A percentile compares a stretch with the other conserved stretches of the same genome.
Conservation (phyloP, 1,140 invertebrate species). For the Lethocerus indicus region DNA sequence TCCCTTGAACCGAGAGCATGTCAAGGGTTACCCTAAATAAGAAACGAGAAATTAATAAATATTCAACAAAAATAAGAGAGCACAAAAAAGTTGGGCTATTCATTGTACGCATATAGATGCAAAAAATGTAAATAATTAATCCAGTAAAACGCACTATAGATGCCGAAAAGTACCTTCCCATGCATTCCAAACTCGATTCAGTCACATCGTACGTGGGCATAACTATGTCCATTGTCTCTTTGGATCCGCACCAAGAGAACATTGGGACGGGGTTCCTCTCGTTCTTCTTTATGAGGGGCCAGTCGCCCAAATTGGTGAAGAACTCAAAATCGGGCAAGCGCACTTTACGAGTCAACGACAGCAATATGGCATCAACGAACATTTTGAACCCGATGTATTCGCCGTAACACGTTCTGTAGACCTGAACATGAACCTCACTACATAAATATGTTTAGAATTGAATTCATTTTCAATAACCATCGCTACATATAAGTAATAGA, state of each 20-base stretch:
- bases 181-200: slow-evolving; percentile 76
- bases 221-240: slow-evolving; percentile 69
- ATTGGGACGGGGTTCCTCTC: slow-evolving; percentile 49
- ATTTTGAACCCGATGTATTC: slow-evolving; percentile 92
- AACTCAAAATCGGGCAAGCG: slow-evolving; percentile 76
- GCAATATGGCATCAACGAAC: slow-evolving; percentile 78
- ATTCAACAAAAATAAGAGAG: not conserved
- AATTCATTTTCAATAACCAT: too few relatives aligned
- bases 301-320: slow-evolving; percentile 88
- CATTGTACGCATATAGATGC: too few relatives aligned
- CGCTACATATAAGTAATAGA: slow-evolving; percentile 81
- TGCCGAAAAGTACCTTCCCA: slow-evolving; percentile 51
- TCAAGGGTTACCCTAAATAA: slow-evolving; percentile 64
- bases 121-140: not conserved
- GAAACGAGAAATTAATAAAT: slow-evolving; percentile 6
- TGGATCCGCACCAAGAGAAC: slow-evolving; percentile 92
- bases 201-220: slow-evolving; percentile 93
- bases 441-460: too few relatives aligned
- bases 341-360: slow-evolving; percentile 71
- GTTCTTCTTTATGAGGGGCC: slow-evolving; percentile 57
- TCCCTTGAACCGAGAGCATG: slow-evolving; percentile 76
- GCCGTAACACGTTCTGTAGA: slow-evolving; percentile 81
- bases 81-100: too few relatives aligned
- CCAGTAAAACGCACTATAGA: too few relatives aligned
- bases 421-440: too few relatives aligned